Percentiles rank a stretch among this genome's conserved stretches.
Evolutionary conservation across 2,888 invertebrate species (phyloP).

Genomic region (Bhutanitis thaidina): DNA sequence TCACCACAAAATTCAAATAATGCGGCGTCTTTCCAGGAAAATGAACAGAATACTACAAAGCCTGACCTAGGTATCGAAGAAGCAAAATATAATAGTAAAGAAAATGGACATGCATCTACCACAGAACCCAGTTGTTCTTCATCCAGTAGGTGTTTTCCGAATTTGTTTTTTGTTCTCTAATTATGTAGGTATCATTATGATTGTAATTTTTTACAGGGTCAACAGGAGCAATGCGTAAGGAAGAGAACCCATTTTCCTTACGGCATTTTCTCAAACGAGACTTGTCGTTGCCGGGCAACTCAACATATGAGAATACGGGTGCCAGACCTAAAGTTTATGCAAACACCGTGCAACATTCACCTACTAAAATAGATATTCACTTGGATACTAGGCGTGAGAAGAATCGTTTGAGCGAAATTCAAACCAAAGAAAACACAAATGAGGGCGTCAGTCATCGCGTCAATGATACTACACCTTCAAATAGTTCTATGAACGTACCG

Average conservation of each 20-base stretch:
- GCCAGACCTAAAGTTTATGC: slow-evolving; percentile 88
- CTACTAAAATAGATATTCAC: slow-evolving; percentile 60
- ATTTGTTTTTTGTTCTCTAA: slow-evolving; percentile 64
- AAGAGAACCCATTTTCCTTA: slow-evolving; percentile 91
- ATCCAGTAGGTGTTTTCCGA: slow-evolving; percentile 67
- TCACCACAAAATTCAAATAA: slow-evolving; percentile 68
- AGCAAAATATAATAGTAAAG: slow-evolving; percentile 64
- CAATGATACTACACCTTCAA: slow-evolving; percentile 64
- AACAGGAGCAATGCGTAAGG: slow-evolving; percentile 74
- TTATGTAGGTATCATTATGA: slow-evolving; percentile 39
- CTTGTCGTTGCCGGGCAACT: slow-evolving; percentile 70
- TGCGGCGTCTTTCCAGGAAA: slow-evolving; percentile 53
- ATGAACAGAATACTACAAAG: slow-evolving; percentile 59
- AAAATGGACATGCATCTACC: slow-evolving; percentile 57
- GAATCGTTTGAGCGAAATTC: slow-evolving; percentile 46
- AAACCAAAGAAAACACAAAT: slow-evolving; percentile 60
- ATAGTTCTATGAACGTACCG: slow-evolving; percentile 70
- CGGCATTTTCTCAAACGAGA: slow-evolving; percentile 90
- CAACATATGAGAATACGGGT: slow-evolving; percentile 84
- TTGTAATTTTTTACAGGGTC: slow-evolving; percentile 58
- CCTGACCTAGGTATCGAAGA: slow-evolving; percentile 75
- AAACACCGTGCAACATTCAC: slow-evolving; percentile 71
- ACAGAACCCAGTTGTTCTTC: slow-evolving; percentile 63
- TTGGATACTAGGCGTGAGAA: slow-evolving; percentile 56
- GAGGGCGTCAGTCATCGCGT: slow-evolving; percentile 49